Evolutionary conservation across 2,113 vertebrate genomes (phyloP).

Genomic region (Ammodytes dubius): DNA sequence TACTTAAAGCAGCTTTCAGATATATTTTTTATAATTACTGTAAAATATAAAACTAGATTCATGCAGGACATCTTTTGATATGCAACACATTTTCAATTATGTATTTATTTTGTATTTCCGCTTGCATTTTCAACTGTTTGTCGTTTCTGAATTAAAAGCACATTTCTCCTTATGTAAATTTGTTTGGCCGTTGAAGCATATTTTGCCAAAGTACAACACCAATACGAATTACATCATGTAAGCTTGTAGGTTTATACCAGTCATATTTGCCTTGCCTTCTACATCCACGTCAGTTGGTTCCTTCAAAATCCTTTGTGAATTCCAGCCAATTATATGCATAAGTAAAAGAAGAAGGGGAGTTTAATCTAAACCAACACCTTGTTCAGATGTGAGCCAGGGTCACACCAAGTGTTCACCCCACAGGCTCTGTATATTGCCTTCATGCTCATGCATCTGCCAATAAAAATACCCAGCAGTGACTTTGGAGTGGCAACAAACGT

Average conservation of each 20-base stretch:
- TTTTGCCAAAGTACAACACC: background rate
- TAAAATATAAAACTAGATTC: too few relatives aligned
- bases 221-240: background rate
- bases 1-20: too few relatives aligned
- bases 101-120: too few relatives aligned
- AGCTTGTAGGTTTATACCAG: background rate
- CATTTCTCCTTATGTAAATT: background rate
- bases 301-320: background rate
- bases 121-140: too few relatives aligned
- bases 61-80: too few relatives aligned
- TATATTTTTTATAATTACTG: too few relatives aligned
- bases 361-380: slow-evolving; percentile 69
- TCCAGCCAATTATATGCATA: slow-evolving; percentile 10
- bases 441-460: slow-evolving; percentile 59
- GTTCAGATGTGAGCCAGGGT: slow-evolving; percentile 59
- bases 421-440: slow-evolving; percentile 67
- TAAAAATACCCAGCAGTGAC: slow-evolving; percentile 61
- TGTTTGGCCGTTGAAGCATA: too few relatives aligned
- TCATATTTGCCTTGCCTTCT: background rate
- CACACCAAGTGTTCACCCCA: slow-evolving; percentile 48
- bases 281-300: slow-evolving; percentile 10
- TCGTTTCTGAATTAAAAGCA: too few relatives aligned
- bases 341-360: slow-evolving; percentile 30
- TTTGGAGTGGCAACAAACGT: slow-evolving; percentile 47
- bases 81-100: too few relatives aligned